Evolutionary conservation across 2,888 invertebrate species (phyloP), one percentile per base, ranked within the genome.

Genomic region (Oasisia sp.): DNA sequence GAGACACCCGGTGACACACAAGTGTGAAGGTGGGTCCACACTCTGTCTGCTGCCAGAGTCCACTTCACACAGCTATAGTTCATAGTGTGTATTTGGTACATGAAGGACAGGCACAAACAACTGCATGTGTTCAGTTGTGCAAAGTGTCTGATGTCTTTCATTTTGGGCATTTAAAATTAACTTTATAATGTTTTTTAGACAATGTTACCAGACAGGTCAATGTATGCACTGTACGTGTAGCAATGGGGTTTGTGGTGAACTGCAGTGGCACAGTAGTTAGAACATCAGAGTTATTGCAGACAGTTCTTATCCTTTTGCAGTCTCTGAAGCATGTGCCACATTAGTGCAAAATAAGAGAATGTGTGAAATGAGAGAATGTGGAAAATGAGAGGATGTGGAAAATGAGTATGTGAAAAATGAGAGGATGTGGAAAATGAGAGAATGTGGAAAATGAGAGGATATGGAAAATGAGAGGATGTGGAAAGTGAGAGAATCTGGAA

Each of bases 1-100:
- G 11, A 92, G 92, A 45, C 91, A 92, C 45, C 14, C 7, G 5
- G 74, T 7, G 19, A 74, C 74, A 32, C 19, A 44, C 14, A 90
- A 90, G 19, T 90, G 44, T 32, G 91, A 90, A 38, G 91, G 91
- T 90, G n/a, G 45, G 45, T 90, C 14, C 27, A 44, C 27, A 74
- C 27, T 74, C 74, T 7, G 3, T n/a, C 58, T 19, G 58, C 58
- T 58, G 14, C 1, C 58, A 58, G 27, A 19, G 74, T 74, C 74
- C 74, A 74, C 27, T 74, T 74, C 19, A 74, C 27, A 9, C 27
- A 4, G 74, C 3, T 74, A 27, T 74, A 27, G 1, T 74, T 74
- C 27, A 27, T 19, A 50, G 9, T 12, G 9, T 1, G 14, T 50
- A 11, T 74, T 74, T 74, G 74, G 74, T 27, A 27, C 7, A 74